A percentile compares a stretch with the other conserved stretches of the same genome.
Conservation (phyloP, 2,113 vertebrate genomes). For the Triplophysa tibetana region DNA sequence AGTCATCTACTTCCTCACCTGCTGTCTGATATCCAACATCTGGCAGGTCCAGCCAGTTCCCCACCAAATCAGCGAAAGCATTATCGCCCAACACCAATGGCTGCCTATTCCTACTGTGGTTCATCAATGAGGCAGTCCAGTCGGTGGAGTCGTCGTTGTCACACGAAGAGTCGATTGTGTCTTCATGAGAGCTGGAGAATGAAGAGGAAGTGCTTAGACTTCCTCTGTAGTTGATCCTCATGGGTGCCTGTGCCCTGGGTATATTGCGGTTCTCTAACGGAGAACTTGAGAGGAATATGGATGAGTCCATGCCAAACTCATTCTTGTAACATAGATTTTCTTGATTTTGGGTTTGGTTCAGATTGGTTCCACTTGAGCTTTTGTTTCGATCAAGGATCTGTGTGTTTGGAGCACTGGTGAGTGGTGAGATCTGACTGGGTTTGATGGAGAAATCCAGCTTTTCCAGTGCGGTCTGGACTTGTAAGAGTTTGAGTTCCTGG, state of each 20-base stretch:
- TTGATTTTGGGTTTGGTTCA: background rate
- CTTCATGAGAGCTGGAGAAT: conserved; percentile 29
- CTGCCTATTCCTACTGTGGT: conserved; percentile 88
- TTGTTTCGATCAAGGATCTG: conserved; percentile 1
- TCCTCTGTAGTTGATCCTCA: conserved; percentile 22
- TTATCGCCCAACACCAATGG: conserved; percentile 93
- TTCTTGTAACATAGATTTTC: conserved; percentile 13
- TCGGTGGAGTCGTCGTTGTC: conserved; percentile 78
- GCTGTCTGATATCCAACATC: conserved; percentile 62
- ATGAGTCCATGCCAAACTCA: conserved; percentile 26
- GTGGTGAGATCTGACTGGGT: conserved; percentile 43
- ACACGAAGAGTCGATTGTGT: conserved; percentile 77
- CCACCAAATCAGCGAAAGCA: conserved; percentile 92
- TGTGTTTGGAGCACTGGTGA: background rate
- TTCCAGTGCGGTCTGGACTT: conserved; percentile 57
- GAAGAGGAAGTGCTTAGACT: conserved; percentile 46
- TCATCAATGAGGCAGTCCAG: conserved; percentile 90
- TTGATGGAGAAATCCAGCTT: conserved; percentile 58
- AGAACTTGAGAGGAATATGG: conserved; percentile 40
- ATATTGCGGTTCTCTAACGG: conserved; percentile 24
- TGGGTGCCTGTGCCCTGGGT: conserved; percentile 4
- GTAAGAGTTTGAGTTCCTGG: conserved; percentile 75
- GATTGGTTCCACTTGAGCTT: background rate
- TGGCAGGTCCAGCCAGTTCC: conserved; percentile 96
- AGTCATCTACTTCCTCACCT: conserved; percentile 1